A percentile compares a stretch with the other conserved stretches of the same genome.
These are phyloP conservation scores for Pseudococcus longispinus DNA, from an alignment of 2,888 invertebrate species.

Conservation along the genomic window DNA sequence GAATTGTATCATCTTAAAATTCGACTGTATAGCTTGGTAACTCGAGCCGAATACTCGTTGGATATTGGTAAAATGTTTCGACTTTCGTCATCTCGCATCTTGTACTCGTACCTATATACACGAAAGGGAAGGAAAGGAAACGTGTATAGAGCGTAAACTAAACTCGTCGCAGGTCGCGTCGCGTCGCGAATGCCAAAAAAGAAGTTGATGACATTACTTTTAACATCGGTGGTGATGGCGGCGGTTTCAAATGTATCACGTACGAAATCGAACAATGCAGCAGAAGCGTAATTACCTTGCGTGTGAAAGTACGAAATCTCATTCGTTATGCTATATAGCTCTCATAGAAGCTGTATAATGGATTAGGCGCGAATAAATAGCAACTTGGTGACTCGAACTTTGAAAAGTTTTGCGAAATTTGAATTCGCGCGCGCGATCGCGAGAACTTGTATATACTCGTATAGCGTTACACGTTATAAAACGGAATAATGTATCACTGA, in stretches of 20 bases:
- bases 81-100: background rate
- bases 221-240: too few species aligned
- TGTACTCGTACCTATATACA: background rate
- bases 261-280: constrained; percentile 29
- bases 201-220: constrained; percentile 30
- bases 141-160: background rate
- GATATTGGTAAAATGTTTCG: background rate
- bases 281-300: constrained; percentile 23
- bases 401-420: constrained; percentile 24
- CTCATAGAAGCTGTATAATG: constrained; percentile 10
- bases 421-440: constrained; percentile 2
- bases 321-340: constrained; percentile 29
- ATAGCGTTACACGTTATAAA: background rate
- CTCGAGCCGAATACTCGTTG: background rate
- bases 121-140: background rate
- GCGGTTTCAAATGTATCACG: background rate
- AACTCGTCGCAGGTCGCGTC: background rate
- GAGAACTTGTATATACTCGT: background rate
- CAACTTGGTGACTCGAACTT: constrained; percentile 25
- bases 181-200: background rate
- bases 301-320: constrained; percentile 34
- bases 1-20: background rate
- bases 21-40: background rate
- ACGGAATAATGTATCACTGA: constrained; percentile 13
- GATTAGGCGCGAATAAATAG: constrained; percentile 36